A percentile compares a stretch with the other conserved stretches of the same genome.
phyloP scores from a whole-genome alignment of 2,797 vertebrate species.

The Bradypodion ventrale region DNA sequence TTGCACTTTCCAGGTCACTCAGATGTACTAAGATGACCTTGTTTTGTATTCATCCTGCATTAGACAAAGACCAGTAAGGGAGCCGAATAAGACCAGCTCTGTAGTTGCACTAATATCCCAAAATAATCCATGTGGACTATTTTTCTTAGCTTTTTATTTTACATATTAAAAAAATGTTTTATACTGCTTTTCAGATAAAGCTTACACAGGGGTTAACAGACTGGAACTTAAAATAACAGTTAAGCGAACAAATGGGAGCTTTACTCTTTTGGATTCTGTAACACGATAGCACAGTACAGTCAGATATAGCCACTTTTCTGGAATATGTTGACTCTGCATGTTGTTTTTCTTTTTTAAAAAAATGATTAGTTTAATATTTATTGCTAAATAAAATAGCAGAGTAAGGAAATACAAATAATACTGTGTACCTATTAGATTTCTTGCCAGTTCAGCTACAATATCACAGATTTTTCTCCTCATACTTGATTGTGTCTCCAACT shows the following conservation, averaged over 20 bases:
- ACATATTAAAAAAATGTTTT: neutral
- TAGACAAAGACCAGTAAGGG: neutral
- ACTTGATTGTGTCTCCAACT: constrained; percentile 86
- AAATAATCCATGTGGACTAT: neutral
- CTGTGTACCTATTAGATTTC: constrained; percentile 91
- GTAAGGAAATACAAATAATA: neutral
- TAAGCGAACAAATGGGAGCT: neutral
- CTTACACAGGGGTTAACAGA: neutral
- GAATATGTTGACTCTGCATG: neutral
- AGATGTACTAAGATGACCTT: too few species aligned
- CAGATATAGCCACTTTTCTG: neutral
- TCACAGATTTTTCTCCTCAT: constrained; percentile 97
- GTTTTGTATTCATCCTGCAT: neutral
- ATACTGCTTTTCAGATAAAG: neutral
- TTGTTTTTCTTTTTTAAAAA: neutral
- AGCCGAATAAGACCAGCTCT: neutral
- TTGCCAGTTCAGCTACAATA: constrained; percentile 92
- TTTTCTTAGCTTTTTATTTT: neutral
- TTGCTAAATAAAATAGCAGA: neutral
- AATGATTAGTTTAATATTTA: too few species aligned
- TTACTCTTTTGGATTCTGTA: neutral
- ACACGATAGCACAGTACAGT: too few species aligned
- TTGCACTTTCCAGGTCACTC: neutral
- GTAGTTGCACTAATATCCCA: neutral
- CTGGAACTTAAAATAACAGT: too few species aligned